Percentiles rank a stretch among this genome's conserved stretches.
Evolutionary conservation across 1,140 invertebrate genomes (phyloP).

Genomic region (Harlomillsia oculata): DNA sequence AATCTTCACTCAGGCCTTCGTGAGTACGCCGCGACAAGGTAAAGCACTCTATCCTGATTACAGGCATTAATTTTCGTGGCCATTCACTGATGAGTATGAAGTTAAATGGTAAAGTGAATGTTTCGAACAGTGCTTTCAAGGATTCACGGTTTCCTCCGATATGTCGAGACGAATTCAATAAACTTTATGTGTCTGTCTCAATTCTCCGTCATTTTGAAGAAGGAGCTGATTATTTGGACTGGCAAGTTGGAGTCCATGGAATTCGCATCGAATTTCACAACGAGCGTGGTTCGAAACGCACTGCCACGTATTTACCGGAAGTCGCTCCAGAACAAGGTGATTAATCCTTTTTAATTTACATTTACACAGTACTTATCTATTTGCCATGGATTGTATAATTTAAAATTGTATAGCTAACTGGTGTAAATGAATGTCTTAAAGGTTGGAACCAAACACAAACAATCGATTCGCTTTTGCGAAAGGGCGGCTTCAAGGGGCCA

Average conservation of each 20-base stretch:
- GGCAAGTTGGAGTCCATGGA: conserved; percentile 94
- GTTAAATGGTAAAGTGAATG: too few species aligned
- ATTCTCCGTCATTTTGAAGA: conserved; percentile 93
- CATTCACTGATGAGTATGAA: too few species aligned
- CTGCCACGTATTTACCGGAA: conserved; percentile 95
- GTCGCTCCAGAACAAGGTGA: conserved; percentile 94
- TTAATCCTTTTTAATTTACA: neutral
- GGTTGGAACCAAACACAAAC: conserved; percentile 96
- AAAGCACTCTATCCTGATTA: too few species aligned
- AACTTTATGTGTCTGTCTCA: conserved; percentile 88
- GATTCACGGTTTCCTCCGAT: conserved; percentile 96
- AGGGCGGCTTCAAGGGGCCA: conserved; percentile 87
- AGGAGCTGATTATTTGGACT: conserved; percentile 87
- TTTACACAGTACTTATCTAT: neutral
- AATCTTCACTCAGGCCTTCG: conserved; percentile 82
- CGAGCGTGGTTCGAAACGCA: conserved; percentile 87
- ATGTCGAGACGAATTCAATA: conserved; percentile 80
- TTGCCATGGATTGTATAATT: neutral
- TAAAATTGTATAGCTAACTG: neutral
- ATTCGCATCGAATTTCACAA: conserved; percentile 96
- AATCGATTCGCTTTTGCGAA: conserved; percentile 91
- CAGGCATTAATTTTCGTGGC: too few species aligned
- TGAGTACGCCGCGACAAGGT: conserved; percentile 91
- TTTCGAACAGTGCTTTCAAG: conserved; percentile 87
- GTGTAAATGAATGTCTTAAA: conserved; percentile 40